Percentiles rank a stretch among this genome's conserved stretches.
Evolutionary conservation across 2,888 invertebrate genomes (phyloP).

Genomic region (Hirudinaria manillensis): DNA sequence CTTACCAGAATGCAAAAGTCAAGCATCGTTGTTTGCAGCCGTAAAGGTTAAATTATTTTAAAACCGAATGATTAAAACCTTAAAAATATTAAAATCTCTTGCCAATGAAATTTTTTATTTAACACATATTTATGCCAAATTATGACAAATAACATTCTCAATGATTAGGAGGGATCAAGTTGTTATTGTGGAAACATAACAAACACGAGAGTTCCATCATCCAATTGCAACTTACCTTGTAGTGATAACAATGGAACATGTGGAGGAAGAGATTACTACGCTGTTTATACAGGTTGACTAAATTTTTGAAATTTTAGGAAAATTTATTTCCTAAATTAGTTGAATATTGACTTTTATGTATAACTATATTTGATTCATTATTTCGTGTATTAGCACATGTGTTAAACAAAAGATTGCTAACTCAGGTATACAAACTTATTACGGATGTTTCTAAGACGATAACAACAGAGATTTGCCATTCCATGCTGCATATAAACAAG

Average conservation of each 20-base stretch:
- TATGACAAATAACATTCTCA: no score
- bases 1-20: not conserved
- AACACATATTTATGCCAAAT: no score
- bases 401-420: no score
- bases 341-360: no score
- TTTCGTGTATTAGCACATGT: no score
- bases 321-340: not conserved
- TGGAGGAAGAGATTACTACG: not conserved
- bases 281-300: not conserved
- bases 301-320: not conserved
- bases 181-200: not conserved
- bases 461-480: no score
- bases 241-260: not conserved
- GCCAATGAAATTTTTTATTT: no score
- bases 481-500: not conserved
- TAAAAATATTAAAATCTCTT: no score
- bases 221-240: not conserved
- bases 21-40: not conserved
- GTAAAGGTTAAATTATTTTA: not conserved
- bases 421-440: no score
- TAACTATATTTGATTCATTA: no score
- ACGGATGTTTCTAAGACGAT: no score
- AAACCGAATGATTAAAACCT: not conserved
- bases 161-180: not conserved
- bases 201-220: constrained; percentile 4